A percentile compares a stretch with the other conserved stretches of the same genome.
Conservation (phyloP, 1,140 invertebrate species). For the Pseudomyrmex gracilis region DNA sequence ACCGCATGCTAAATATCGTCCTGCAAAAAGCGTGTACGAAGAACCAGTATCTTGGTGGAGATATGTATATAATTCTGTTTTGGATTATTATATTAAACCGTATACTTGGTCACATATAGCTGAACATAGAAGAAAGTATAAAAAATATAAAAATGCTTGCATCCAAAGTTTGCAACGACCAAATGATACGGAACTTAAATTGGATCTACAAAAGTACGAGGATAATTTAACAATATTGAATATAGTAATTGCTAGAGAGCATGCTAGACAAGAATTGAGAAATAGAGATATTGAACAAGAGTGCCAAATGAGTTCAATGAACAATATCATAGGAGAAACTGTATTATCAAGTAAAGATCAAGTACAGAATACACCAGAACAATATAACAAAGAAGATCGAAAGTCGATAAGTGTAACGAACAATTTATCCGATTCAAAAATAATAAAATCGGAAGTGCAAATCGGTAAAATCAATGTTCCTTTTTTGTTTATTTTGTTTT, state of each 20-base stretch:
- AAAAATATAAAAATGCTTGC: constrained; percentile 90
- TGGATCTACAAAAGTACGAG: constrained; percentile 91
- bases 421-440: constrained; percentile 66
- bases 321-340: background rate
- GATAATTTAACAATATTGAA: constrained; percentile 91
- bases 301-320: constrained; percentile 36
- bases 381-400: constrained; percentile 26
- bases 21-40: constrained; percentile 83
- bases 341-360: constrained; percentile 14
- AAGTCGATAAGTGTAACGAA: constrained; percentile 3
- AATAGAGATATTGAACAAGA: constrained; percentile 89
- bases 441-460: constrained; percentile 77
- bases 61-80: constrained; percentile 90
- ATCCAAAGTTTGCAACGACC: constrained; percentile 90
- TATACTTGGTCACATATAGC: constrained; percentile 91
- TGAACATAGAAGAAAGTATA: constrained; percentile 90
- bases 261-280: constrained; percentile 83
- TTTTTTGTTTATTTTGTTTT: background rate
- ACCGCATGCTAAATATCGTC: constrained; percentile 79
- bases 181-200: constrained; percentile 90
- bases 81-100: constrained; percentile 90
- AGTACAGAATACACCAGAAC: background rate
- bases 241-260: constrained; percentile 92
- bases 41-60: constrained; percentile 89
- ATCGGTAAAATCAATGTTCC: constrained; percentile 69